Evolutionary conservation across 1,140 invertebrate species (phyloP).

Genomic region (Diachasma alloeum): DNA sequence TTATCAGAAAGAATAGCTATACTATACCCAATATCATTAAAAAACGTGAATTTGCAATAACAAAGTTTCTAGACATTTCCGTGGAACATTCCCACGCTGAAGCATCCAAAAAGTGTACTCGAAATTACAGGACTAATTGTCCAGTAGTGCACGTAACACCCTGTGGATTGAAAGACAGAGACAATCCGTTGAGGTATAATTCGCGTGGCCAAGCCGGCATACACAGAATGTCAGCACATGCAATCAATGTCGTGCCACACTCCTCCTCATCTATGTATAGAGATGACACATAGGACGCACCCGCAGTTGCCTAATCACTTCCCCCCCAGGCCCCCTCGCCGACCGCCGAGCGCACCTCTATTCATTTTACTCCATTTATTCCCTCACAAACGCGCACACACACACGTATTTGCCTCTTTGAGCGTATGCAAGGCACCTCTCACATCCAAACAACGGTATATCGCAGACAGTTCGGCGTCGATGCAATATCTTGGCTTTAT

Average conservation of each 20-base stretch:
- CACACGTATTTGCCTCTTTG: not conserved
- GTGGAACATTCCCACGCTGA: too few species aligned
- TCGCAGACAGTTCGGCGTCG: not conserved
- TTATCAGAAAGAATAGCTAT: too few species aligned
- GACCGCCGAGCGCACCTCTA: not conserved
- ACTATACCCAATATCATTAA: too few species aligned
- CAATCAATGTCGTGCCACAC: not conserved
- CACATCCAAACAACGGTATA: not conserved
- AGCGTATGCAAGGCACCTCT: not conserved
- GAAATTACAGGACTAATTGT: too few species aligned
- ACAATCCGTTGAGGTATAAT: not conserved
- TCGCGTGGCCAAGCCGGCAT: not conserved
- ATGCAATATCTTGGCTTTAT: not conserved
- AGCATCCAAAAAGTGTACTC: too few species aligned
- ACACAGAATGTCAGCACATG: not conserved
- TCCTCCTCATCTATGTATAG: not conserved
- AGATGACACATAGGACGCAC: not conserved
- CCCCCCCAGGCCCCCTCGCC: too few species aligned
- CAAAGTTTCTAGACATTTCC: too few species aligned
- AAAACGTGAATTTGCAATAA: too few species aligned
- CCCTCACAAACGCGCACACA: not conserved
- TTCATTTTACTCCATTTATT: not conserved
- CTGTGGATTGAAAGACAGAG: not conserved
- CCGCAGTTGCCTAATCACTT: not conserved
- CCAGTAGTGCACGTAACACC: not conserved